A percentile compares a stretch with the other conserved stretches of the same genome.
These are phyloP conservation scores for Metallyticus violacea DNA, from an alignment of 2,888 invertebrate genomes.

Conservation along the genomic window DNA sequence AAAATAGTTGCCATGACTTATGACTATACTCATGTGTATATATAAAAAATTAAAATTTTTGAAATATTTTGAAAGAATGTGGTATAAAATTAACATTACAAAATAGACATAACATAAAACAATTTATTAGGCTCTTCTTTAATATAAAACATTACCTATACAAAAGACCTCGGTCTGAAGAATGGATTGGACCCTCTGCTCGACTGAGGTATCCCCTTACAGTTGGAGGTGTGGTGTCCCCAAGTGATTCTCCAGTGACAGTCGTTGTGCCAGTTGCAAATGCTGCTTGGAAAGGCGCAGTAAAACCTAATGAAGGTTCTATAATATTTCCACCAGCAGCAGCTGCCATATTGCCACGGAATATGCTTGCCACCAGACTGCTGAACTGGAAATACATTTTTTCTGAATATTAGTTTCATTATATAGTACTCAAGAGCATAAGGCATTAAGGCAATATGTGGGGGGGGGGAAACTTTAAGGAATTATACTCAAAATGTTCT, in stretches of 20 bases:
- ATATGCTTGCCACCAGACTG: slow-evolving; percentile 39
- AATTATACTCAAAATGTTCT: no score
- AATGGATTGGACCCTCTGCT: slow-evolving; percentile 53
- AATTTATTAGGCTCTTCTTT: background rate
- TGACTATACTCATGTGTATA: no score
- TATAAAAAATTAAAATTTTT: no score
- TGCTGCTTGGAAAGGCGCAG: slow-evolving; percentile 7
- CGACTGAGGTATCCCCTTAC: slow-evolving; percentile 45
- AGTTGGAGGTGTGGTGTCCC: slow-evolving; percentile 32
- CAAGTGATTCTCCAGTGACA: background rate
- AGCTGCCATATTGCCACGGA: slow-evolving; percentile 32
- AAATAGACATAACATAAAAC: background rate
- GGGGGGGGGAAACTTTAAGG: no score
- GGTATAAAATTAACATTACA: no score
- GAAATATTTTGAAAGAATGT: no score
- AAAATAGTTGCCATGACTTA: no score
- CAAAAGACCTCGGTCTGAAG: slow-evolving; percentile 46
- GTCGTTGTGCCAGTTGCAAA: slow-evolving; percentile 12
- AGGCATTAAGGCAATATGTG: background rate
- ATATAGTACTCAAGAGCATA: background rate
- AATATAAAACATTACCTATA: slow-evolving; percentile 39
- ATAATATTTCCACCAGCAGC: slow-evolving; percentile 14
- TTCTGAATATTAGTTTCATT: background rate
- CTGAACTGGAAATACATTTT: slow-evolving; percentile 43
- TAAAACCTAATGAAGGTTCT: slow-evolving; percentile 11